These are phyloP conservation scores for Podarcis cretensis DNA, from an alignment of 2,113 vertebrate genomes.

Conservation along the genomic window DNA sequence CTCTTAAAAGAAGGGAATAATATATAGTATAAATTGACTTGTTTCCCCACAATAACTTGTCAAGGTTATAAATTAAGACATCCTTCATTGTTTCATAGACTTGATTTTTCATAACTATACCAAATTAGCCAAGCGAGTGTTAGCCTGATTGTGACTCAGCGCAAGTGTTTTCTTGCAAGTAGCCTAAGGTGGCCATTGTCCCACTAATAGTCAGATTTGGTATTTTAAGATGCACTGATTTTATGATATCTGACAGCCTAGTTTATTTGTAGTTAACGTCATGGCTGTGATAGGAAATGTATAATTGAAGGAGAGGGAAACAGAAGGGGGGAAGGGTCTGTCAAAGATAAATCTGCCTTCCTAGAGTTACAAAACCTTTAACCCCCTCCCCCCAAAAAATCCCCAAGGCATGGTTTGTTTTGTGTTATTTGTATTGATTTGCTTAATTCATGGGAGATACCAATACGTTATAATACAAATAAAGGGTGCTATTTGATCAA, in stretches of 20 bases:
- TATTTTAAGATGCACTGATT: constrained; percentile 36
- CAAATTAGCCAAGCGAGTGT: background rate
- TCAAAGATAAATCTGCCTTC: background rate
- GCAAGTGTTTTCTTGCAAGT: constrained; percentile 26
- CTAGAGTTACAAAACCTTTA: background rate
- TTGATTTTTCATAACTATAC: background rate
- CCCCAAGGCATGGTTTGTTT: background rate
- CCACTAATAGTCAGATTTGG: background rate
- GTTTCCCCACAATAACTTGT: background rate
- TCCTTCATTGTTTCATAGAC: background rate
- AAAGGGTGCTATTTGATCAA: background rate
- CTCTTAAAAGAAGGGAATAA: background rate
- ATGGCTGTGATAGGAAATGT: background rate
- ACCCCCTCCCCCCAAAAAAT: background rate
- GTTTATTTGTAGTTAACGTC: background rate
- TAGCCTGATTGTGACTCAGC: constrained; percentile 9
- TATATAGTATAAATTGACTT: background rate
- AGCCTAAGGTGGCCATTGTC: constrained; percentile 25
- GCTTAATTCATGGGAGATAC: background rate
- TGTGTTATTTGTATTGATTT: background rate
- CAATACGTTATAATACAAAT: background rate
- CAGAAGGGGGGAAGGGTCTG: background rate
- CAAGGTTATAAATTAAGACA: background rate
- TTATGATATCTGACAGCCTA: constrained; percentile 27
- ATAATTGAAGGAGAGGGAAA: background rate